phyloP scores from a whole-genome alignment of 2,113 vertebrate genomes.

The Poecile atricapillus region DNA sequence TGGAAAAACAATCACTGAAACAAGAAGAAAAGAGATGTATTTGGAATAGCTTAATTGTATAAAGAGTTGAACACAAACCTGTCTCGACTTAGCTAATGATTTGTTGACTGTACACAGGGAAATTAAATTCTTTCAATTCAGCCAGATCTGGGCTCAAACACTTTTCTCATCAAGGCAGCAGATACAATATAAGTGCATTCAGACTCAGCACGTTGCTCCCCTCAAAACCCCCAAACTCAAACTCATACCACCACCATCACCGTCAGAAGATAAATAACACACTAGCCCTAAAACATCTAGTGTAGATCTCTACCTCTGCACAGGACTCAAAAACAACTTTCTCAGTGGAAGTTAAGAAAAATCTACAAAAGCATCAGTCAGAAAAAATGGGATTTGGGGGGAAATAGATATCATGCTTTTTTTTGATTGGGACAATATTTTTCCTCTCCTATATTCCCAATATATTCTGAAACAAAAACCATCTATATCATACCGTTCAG shows the following conservation, averaged over 20 bases:
- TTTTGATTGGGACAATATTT: neutral
- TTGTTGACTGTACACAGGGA: neutral
- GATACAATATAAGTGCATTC: neutral
- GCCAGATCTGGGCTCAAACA: neutral
- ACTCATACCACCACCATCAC: neutral
- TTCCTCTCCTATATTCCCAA: neutral
- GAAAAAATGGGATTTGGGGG: neutral
- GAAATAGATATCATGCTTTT: fast-evolving
- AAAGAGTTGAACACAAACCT: neutral
- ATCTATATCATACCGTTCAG: fast-evolving
- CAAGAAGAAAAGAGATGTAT: neutral
- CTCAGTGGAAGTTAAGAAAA: neutral
- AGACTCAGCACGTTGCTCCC: neutral
- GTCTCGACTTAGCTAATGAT: neutral
- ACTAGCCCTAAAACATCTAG: neutral
- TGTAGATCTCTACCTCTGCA: neutral
- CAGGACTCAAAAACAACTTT: neutral
- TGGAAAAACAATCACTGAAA: neutral
- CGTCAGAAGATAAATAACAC: neutral
- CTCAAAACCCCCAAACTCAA: neutral
- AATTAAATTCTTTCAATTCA: neutral
- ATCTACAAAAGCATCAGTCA: neutral
- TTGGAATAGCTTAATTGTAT: neutral
- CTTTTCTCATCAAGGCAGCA: neutral
- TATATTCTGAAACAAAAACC: neutral